phyloP scores from a whole-genome alignment of 1,140 invertebrate genomes.

The Holcopasites calliopsidis region DNA sequence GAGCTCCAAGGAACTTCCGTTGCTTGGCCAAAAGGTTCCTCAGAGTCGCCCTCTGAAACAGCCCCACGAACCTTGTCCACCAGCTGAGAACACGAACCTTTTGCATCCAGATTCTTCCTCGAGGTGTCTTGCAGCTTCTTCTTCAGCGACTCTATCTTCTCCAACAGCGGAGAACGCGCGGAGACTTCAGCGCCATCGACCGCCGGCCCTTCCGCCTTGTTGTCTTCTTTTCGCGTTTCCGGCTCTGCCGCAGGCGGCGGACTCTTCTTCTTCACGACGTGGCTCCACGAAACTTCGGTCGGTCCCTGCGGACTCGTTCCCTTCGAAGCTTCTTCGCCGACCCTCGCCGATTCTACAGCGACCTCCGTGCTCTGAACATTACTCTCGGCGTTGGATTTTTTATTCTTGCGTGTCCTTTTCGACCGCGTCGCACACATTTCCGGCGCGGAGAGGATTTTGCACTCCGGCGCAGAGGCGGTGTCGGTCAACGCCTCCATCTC shows the following conservation, averaged over 20 bases:
- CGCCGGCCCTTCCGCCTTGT: constrained; percentile 3
- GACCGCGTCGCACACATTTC: constrained; percentile 35
- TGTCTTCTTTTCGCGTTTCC: constrained; percentile 22
- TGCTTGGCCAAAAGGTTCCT: neutral
- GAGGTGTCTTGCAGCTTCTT: constrained; percentile 8
- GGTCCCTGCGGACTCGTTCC: neutral
- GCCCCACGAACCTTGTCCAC: constrained; percentile 41
- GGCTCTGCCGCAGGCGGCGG: neutral
- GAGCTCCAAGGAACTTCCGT: constrained; percentile 66
- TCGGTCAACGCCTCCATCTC: constrained; percentile 52
- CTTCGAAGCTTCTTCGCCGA: constrained; percentile 18
- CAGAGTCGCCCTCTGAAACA: neutral
- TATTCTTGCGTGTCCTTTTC: constrained; percentile 57
- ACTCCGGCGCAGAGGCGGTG: constrained; percentile 46
- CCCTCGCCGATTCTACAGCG: neutral
- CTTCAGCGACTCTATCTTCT: neutral
- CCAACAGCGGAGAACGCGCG: neutral
- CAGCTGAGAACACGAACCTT: constrained; percentile 16
- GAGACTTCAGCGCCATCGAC: neutral
- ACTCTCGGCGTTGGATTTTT: constrained; percentile 22
- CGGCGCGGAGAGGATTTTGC: constrained; percentile 59
- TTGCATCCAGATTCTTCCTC: neutral
- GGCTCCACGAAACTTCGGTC: constrained; percentile 65
- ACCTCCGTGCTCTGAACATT: constrained; percentile 11
- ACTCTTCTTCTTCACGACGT: constrained; percentile 59